Base-by-base conservation (phyloP, 2,113 vertebrate genomes). In the Forbesichthys agassizii region DNA sequence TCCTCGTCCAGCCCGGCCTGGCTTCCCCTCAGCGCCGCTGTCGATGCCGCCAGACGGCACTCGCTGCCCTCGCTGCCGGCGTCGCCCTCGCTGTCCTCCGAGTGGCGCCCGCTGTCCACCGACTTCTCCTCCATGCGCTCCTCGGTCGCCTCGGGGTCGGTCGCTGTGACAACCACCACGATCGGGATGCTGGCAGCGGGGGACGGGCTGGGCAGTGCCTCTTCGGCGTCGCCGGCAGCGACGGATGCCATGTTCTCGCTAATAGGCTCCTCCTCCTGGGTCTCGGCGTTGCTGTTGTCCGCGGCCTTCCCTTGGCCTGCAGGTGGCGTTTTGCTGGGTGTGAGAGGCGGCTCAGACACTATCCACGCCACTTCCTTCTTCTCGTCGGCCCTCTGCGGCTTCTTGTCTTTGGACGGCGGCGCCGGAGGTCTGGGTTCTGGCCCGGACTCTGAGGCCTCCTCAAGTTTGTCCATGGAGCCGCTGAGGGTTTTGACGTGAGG, bases 81-180 rank as follows among this genome's bases (percentile, higher is more conserved):
- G 0, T 42, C 36, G 4, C 7, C 36, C 4, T 42, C 36, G 5
- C 7, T 8, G 7, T 42, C 36, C 36, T 86, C 89, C 0, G 92
- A 93, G 70, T 91, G 88, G 73, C 89, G 92, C 7, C 90, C 88
- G 0, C 92, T 92, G 66, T 92, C 90, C 0, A 89, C 78, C 16
- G 90, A 93, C 49, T 92, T 92, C 42, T 90, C 84, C 66, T 92
- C 92, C 0, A 77, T 76, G 65, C 82, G 64, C 14, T 81, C 85
- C 4, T 13, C 57, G 0, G 68, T 67, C n/a, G 77, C 56, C 78
- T 80, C 16, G 54, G 70, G 57, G 42, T 81, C 80, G 1, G 64
- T 78, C 18, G 56, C 14, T 33, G 72, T 79, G 18, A 84, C 66
- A 16, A 84, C 66, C 33, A 67, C 47, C 1, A 69, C 60, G 8